Conservation (phyloP, 2,113 vertebrate genomes). For the Toxotes chatareus region DNA sequence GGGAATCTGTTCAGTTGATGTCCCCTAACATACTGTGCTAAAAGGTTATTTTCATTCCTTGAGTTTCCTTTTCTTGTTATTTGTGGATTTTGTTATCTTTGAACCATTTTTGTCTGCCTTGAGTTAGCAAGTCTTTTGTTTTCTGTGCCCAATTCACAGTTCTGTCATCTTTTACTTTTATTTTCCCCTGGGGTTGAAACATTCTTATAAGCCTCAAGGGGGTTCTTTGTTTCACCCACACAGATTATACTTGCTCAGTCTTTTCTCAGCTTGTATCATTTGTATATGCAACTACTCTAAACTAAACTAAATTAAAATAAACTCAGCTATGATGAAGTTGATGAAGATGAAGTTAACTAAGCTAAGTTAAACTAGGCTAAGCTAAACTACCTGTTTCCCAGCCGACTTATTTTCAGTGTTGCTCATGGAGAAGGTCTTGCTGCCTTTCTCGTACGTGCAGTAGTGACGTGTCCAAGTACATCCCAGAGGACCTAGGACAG, state of each 20-base stretch:
- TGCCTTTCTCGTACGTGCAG: slow-evolving; percentile 95
- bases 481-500: slow-evolving; percentile 91
- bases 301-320: neutral
- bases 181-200: neutral
- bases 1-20: neutral
- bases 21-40: neutral
- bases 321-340: neutral
- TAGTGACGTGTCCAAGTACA: slow-evolving; percentile 97
- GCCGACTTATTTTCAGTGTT: slow-evolving; percentile 92
- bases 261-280: slow-evolving; percentile 30
- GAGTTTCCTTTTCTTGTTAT: slow-evolving; percentile 31
- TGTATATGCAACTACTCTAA: slow-evolving; percentile 1
- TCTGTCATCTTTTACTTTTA: slow-evolving; percentile 57
- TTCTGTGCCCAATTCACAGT: slow-evolving; percentile 42
- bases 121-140: slow-evolving; percentile 47
- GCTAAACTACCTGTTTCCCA: slow-evolving; percentile 90
- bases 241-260: slow-evolving; percentile 17
- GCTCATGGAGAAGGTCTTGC: slow-evolving; percentile 95
- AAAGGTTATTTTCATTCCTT: slow-evolving; percentile 29
- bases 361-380: neutral
- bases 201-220: slow-evolving; percentile 30
- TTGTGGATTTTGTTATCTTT: slow-evolving; percentile 49
- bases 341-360: neutral
- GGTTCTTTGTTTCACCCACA: slow-evolving; percentile 48
- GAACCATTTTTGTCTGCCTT: slow-evolving; percentile 22